Evolutionary conservation across 2,113 vertebrate genomes (phyloP), one percentile per base, ranked within the genome.

Genomic region (Eurystomus gularis): DNA sequence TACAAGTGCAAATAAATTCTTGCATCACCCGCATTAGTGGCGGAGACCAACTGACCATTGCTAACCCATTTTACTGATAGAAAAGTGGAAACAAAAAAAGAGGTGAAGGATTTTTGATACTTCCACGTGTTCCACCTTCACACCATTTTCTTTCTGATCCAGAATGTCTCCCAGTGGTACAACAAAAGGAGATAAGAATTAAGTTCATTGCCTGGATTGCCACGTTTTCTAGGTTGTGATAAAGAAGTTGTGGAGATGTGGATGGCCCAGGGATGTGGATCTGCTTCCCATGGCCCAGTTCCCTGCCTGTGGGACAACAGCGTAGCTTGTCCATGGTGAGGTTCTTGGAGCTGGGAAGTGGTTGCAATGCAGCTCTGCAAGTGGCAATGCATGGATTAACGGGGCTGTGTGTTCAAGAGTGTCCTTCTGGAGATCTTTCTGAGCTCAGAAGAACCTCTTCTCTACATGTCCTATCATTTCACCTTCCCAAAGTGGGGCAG

Each of bases 401-500:
- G 37, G 40, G 40, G 18, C 37, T 68, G 51, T 60, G 52, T 13
- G 3, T 55, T 24, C 68, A n/a, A 48, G 26, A 26, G n/a, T 46
- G 52, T 25, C 52, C 83, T 85, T 20, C 42, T 64, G 71, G 62
- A 89, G 25, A 35, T 11, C 15, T 7, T n/a, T 7, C 25, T 1
- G 1, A 9, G 29, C 23, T 83, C 49, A 13, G 0, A 64, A 83
- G 39, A 12, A 23, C 11, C 62, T 54, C 31, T 37, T 60, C 26
- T 21, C 13, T 39, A 2, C 0, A 0, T 1, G 4, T 49, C 11
- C 23, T 48, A 77, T 3, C 11, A 2, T 29, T 14, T 57, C 31
- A 31, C n/a, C 62, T 68, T 70, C 39, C 51, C 15, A 2, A 35
- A 2, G 2, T 5, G n/a, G 49, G 33, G 4, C 4, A 17, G 57